Conservation (phyloP, 2,113 vertebrate genomes). For the Brienomyrus longianalis region DNA sequence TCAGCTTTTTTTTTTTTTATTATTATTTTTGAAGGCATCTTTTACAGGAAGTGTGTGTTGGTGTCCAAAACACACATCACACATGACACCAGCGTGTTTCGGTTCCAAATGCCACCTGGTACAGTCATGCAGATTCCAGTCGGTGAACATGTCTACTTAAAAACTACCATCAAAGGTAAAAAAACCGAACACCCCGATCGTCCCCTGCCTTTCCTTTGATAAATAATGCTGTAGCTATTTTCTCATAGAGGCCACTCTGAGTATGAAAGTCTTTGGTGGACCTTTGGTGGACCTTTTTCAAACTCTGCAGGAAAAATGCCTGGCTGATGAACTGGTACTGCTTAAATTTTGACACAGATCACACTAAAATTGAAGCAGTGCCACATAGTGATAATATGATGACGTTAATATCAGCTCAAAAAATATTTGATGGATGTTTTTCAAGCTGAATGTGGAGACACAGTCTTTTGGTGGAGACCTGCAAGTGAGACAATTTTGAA, state of each 20-base stretch:
- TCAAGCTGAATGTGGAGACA: background rate
- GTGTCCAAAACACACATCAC: conserved; percentile 76
- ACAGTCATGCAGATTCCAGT: conserved; percentile 69
- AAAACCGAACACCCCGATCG: background rate
- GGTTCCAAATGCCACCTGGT: conserved; percentile 67
- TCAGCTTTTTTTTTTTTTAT: background rate
- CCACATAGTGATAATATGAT: background rate
- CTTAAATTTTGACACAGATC: background rate
- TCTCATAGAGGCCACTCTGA: background rate
- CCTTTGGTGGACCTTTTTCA: background rate
- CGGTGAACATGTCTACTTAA: conserved; percentile 90
- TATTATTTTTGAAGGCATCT: conserved; percentile 49
- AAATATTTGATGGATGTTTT: background rate
- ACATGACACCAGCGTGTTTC: conserved; percentile 74
- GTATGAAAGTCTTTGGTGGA: background rate
- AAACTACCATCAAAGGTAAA: conserved; percentile 72
- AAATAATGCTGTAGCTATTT: background rate
- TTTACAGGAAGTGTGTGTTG: conserved; percentile 76
- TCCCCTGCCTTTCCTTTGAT: background rate
- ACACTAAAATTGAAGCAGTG: background rate
- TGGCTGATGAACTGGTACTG: background rate
- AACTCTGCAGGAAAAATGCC: background rate
- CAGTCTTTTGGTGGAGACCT: background rate
- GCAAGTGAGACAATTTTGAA: background rate
- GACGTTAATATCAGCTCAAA: background rate